These are phyloP conservation scores for Torymus texanus DNA, from an alignment of 2,888 invertebrate species.

Conservation along the genomic window DNA sequence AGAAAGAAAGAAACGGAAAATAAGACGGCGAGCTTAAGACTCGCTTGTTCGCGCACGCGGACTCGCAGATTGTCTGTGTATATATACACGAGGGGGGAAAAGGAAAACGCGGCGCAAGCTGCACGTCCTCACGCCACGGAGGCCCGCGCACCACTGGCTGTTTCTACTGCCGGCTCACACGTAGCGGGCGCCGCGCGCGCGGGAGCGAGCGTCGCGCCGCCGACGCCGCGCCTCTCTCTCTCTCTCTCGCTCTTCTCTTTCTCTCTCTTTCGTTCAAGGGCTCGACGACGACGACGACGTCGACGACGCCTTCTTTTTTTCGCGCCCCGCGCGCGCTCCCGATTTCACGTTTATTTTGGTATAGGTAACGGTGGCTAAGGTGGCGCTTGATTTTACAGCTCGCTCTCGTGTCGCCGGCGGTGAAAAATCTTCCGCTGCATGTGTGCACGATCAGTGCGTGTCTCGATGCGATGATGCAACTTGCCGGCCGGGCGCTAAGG, in stretches of 20 bases:
- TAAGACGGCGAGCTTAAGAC: too few relatives aligned
- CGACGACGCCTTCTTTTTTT: neutral
- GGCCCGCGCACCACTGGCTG: conserved; percentile 72
- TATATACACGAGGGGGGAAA: too few relatives aligned
- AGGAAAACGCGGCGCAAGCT: neutral
- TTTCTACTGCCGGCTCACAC: conserved; percentile 60
- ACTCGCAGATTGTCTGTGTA: too few relatives aligned
- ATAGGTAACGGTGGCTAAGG: neutral
- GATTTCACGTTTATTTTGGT: conserved; percentile 45
- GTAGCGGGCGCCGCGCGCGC: conserved; percentile 21
- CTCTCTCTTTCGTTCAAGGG: conserved; percentile 5
- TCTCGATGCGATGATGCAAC: too few relatives aligned
- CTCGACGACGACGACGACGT: too few relatives aligned
- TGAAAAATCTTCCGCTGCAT: too few relatives aligned
- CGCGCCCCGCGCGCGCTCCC: conserved; percentile 28
- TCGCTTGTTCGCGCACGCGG: too few relatives aligned
- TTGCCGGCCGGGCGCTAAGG: too few relatives aligned
- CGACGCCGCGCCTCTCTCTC: conserved; percentile 14
- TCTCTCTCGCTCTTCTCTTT: conserved; percentile 20
- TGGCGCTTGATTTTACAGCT: conserved; percentile 10
- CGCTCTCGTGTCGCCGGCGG: too few relatives aligned
- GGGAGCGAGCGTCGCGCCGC: conserved; percentile 37
- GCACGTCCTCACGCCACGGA: conserved; percentile 68
- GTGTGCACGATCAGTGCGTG: too few relatives aligned
- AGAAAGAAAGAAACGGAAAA: too few relatives aligned